A percentile compares a stretch with the other conserved stretches of the same genome.
Evolutionary conservation across 2,888 invertebrate species (phyloP).

Genomic region (Pseudococcus jackbeardsleyi): DNA sequence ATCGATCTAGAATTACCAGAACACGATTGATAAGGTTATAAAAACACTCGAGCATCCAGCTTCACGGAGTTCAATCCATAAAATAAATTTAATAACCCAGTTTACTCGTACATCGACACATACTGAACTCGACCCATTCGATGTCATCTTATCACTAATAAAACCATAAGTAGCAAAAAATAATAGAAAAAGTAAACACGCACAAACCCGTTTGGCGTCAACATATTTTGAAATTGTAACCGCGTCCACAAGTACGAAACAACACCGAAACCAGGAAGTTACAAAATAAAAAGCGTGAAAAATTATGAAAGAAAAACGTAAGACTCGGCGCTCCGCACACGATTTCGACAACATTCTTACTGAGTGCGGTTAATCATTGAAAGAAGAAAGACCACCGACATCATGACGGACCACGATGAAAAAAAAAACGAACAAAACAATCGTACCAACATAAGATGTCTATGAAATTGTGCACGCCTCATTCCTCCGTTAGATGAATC

Average conservation of each 20-base stretch:
- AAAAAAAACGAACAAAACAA: constrained; percentile 20
- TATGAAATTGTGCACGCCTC: constrained; percentile 39
- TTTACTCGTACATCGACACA: too few species aligned
- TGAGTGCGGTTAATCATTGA: constrained; percentile 48
- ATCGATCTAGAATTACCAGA: too few species aligned
- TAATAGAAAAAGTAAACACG: constrained; percentile 53
- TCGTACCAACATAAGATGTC: constrained; percentile 28
- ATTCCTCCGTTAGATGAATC: constrained; percentile 31
- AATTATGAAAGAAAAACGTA: constrained; percentile 48
- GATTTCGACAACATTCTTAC: constrained; percentile 60
- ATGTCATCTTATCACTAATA: neutral
- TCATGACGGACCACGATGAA: constrained; percentile 16
- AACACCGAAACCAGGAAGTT: constrained; percentile 61
- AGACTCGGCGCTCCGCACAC: constrained; percentile 48
- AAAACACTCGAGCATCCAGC: too few species aligned
- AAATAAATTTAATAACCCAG: too few species aligned
- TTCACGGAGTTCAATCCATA: too few species aligned
- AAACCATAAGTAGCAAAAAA: neutral
- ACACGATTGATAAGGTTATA: too few species aligned
- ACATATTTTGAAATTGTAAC: constrained; percentile 7
- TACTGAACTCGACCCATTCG: too few species aligned
- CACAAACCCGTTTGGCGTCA: constrained; percentile 59
- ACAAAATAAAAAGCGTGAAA: constrained; percentile 59
- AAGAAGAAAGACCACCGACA: constrained; percentile 38
- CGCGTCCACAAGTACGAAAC: constrained; percentile 34